These are phyloP conservation scores for Thomomys bottae DNA, from an alignment of 2,113 vertebrate species.

Conservation along the genomic window DNA sequence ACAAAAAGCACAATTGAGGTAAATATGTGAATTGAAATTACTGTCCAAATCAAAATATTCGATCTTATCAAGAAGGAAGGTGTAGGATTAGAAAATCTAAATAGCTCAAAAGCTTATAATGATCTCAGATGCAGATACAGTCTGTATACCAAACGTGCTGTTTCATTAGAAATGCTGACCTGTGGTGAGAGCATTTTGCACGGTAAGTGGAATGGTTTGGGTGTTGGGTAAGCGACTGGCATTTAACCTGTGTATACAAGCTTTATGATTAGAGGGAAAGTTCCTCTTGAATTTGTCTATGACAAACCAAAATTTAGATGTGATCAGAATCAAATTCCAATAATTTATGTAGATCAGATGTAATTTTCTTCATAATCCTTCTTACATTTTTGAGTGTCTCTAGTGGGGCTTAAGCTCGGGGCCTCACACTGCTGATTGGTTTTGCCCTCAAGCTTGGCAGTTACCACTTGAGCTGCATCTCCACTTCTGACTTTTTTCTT, in stretches of 20 bases:
- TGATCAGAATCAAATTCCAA: too few relatives aligned
- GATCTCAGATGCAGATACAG: not conserved
- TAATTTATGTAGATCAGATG: too few relatives aligned
- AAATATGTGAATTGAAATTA: not conserved
- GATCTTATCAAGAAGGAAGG: not conserved
- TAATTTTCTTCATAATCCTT: too few relatives aligned
- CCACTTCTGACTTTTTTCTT: too few relatives aligned
- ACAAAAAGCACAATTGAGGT: not conserved
- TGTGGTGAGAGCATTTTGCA: too few relatives aligned
- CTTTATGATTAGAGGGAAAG: conserved; percentile 3
- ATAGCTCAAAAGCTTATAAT: not conserved
- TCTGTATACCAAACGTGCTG: not conserved
- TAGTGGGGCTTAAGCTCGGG: too few relatives aligned
- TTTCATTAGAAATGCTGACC: not conserved
- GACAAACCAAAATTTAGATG: too few relatives aligned
- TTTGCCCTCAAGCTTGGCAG: too few relatives aligned
- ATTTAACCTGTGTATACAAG: not conserved
- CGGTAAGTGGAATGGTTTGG: not conserved
- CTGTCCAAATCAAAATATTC: conserved; percentile 10
- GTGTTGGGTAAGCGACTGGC: not conserved
- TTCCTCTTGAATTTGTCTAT: too few relatives aligned
- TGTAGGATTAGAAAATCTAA: not conserved
- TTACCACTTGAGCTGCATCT: too few relatives aligned
- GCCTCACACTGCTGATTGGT: too few relatives aligned
- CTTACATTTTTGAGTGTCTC: too few relatives aligned